Evolutionary conservation across 1,140 invertebrate genomes (phyloP), one percentile per base, ranked within the genome.

Genomic region (Sinonovacula constricta): DNA sequence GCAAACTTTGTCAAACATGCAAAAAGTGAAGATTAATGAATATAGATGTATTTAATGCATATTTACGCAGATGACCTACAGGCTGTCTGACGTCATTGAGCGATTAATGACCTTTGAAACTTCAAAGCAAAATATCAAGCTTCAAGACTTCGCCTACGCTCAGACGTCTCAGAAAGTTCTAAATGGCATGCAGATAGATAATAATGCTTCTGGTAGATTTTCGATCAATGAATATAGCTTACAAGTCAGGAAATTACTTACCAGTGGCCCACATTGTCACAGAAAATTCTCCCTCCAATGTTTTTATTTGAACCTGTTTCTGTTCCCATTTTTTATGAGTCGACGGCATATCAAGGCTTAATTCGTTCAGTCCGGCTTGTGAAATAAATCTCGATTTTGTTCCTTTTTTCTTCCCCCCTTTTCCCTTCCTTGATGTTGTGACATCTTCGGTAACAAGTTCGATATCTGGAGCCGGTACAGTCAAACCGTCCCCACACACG

Each of bases 201-300:
- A n/a, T n/a, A n/a, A n/a, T n/a, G n/a, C n/a, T n/a, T n/a, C n/a
- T n/a, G n/a, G n/a, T n/a, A n/a, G n/a, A n/a, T n/a, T n/a, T n/a
- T n/a, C n/a, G n/a, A n/a, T n/a, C n/a, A n/a, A n/a, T n/a, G n/a
- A n/a, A n/a, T n/a, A n/a, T n/a, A n/a, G n/a, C n/a, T n/a, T n/a
- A n/a, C n/a, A n/a, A n/a, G n/a, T n/a, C n/a, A n/a, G n/a, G n/a
- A n/a, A n/a, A 5, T 24, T 30, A 66, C 39, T 15, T 81, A 90
- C 97, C 97, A 1, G 97, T 97, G 33, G 97, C 97, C 97, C 97
- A 99, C 97, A 99, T 99, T 63, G 97, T 99, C 57, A 99, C 97
- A 62, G 96, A 98, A 92, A 99, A 99, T 92, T 98, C 97, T 51
- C 97, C 97, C 92, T 99, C 97, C 92, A 98, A 94, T 30, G 97